Conservation (phyloP, 2,113 vertebrate genomes). For the Corythaixoides concolor region DNA sequence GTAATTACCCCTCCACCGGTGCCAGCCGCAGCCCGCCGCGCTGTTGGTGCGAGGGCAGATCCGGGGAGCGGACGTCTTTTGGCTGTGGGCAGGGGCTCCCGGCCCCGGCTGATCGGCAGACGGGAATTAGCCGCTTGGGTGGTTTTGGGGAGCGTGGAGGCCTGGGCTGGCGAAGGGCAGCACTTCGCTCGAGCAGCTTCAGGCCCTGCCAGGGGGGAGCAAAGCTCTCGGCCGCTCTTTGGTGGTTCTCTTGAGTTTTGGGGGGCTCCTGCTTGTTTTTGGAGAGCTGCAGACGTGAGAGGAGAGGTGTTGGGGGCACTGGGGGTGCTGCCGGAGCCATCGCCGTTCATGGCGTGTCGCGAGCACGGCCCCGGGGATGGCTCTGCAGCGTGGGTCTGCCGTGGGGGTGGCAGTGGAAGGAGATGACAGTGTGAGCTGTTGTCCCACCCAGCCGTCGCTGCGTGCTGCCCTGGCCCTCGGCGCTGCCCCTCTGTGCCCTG, state of each 20-base stretch:
- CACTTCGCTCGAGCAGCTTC: not conserved
- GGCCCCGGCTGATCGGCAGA: not conserved
- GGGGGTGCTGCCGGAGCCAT: rapidly evolving
- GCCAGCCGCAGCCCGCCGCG: not conserved
- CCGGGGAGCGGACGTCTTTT: not conserved
- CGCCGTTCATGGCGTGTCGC: rapidly evolving
- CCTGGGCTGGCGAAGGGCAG: not conserved
- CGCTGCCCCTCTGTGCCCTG: not conserved
- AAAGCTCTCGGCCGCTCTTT: not conserved
- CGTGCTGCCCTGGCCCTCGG: not conserved
- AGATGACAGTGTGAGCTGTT: rapidly evolving
- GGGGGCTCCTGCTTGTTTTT: not conserved
- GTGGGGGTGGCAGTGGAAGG: not conserved
- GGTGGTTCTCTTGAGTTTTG: not conserved
- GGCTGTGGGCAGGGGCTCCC: not conserved
- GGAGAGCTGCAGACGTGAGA: not conserved
- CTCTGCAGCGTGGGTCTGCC: not conserved
- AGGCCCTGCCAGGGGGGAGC: not conserved
- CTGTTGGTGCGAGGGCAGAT: not conserved
- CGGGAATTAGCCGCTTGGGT: rapidly evolving
- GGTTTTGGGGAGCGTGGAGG: not conserved
- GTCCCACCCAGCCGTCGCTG: not conserved
- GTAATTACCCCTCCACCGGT: not conserved
- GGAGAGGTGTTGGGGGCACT: not conserved
- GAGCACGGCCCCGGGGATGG: not conserved